Evolutionary conservation across 2,888 invertebrate species (phyloP).

Genomic region (Acronicta leporina): DNA sequence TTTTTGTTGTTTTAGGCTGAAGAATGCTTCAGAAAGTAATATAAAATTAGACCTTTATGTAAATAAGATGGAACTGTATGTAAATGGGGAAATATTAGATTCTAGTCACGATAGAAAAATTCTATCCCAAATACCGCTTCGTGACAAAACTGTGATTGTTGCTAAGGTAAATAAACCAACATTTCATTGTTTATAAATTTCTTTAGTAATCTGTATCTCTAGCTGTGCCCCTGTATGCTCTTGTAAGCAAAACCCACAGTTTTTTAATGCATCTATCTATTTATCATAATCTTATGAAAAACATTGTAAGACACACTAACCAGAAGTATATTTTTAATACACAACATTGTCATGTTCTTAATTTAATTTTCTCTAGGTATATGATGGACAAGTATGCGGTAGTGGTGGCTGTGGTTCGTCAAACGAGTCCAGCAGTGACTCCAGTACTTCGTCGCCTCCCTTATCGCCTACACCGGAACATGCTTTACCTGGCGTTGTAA

Average conservation of each 20-base stretch:
- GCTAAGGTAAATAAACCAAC: constrained; percentile 75
- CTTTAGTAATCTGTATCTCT: background rate
- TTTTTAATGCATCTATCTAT: background rate
- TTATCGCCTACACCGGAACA: constrained; percentile 96
- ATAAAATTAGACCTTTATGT: constrained; percentile 97
- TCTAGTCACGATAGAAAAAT: constrained; percentile 96
- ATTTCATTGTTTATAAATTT: background rate
- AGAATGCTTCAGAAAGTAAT: constrained; percentile 86
- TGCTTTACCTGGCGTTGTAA: constrained; percentile 96
- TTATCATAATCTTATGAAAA: no score
- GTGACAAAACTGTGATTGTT: constrained; percentile 95
- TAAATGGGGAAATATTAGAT: constrained; percentile 96
- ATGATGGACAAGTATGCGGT: constrained; percentile 84
- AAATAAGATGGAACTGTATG: constrained; percentile 97
- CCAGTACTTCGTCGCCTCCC: constrained; percentile 97
- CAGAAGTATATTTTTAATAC: no score
- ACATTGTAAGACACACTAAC: no score
- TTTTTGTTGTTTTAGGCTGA: constrained; percentile 75
- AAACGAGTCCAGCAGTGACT: constrained; percentile 97
- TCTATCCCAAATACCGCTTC: constrained; percentile 94
- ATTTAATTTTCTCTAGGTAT: constrained; percentile 67
- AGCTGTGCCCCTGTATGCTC: background rate
- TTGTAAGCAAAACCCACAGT: background rate
- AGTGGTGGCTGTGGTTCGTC: constrained; percentile 86
- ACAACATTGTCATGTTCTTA: background rate